Conservation (phyloP, 2,888 invertebrate species). For the Hybos culiciformis region DNA sequence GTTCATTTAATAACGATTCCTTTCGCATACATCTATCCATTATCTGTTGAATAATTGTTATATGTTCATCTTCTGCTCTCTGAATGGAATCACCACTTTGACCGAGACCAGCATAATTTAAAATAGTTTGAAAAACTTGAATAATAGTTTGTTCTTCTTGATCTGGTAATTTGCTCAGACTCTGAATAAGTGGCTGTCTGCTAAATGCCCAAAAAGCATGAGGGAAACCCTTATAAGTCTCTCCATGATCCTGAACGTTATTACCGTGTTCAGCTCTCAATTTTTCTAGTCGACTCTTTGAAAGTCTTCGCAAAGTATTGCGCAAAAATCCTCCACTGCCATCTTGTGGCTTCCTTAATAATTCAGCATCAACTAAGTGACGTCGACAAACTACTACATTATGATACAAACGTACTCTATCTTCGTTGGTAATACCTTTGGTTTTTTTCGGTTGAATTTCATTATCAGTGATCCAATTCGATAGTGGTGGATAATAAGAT, state of each 20-base stretch:
- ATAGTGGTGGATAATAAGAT: constrained; percentile 76
- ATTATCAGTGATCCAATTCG: constrained; percentile 67
- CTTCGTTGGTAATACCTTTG: constrained; percentile 71
- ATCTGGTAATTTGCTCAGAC: constrained; percentile 71
- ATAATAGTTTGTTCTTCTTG: constrained; percentile 74
- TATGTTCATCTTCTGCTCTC: constrained; percentile 73
- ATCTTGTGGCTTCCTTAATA: constrained; percentile 71
- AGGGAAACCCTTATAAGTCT: constrained; percentile 76
- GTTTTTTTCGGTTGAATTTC: constrained; percentile 47
- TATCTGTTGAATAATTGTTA: constrained; percentile 74
- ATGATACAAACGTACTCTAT: constrained; percentile 73
- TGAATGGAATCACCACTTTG: constrained; percentile 53
- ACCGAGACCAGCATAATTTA: constrained; percentile 77
- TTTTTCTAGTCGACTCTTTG: constrained; percentile 72
- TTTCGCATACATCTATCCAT: constrained; percentile 85
- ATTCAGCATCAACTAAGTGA: constrained; percentile 67
- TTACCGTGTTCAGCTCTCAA: constrained; percentile 51
- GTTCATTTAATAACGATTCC: constrained; percentile 73
- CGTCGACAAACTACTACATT: constrained; percentile 73
- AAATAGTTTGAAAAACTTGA: constrained; percentile 76
- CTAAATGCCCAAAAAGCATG: constrained; percentile 85
- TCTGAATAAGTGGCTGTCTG: constrained; percentile 63
- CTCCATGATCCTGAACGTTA: constrained; percentile 53
- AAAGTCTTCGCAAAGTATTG: constrained; percentile 74
- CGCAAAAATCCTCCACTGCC: constrained; percentile 73